Evolutionary conservation across 2,113 vertebrate genomes (phyloP).

Genomic region (Prinia subflava): DNA sequence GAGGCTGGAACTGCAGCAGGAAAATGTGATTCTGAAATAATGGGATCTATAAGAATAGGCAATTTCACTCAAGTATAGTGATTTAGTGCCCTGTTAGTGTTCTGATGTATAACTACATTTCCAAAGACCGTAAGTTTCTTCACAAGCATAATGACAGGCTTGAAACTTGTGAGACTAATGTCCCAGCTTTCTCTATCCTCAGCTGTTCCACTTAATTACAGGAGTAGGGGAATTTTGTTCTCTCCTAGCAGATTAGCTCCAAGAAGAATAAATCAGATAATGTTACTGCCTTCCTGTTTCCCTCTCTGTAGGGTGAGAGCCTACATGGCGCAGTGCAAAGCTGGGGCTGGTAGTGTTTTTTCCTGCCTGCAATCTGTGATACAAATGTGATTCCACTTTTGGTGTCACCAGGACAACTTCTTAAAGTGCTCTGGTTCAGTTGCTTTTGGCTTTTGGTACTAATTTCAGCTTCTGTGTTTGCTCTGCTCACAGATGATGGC

Average conservation of each 20-base stretch:
- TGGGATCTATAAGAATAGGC: conserved; percentile 52
- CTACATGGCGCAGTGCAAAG: accelerated
- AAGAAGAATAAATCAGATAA: conserved; percentile 47
- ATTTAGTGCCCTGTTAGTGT: conserved; percentile 62
- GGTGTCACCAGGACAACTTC: neutral
- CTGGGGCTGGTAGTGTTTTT: neutral
- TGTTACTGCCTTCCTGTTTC: neutral
- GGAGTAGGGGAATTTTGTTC: conserved; percentile 32
- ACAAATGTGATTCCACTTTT: neutral
- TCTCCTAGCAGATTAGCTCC: neutral
- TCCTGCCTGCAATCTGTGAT: neutral
- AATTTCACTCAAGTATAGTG: conserved; percentile 59
- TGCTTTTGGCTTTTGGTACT: neutral
- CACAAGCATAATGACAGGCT: conserved; percentile 39
- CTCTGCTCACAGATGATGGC: conserved; percentile 83
- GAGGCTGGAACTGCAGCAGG: neutral
- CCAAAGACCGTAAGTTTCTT: conserved; percentile 5
- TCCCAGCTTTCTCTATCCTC: conserved; percentile 13
- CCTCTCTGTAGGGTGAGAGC: neutral
- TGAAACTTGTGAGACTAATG: conserved; percentile 49
- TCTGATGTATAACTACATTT: conserved; percentile 63
- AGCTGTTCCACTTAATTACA: conserved; percentile 45
- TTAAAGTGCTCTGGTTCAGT: neutral
- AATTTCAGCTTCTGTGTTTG: neutral
- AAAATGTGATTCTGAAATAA: conserved; percentile 60